Conservation (phyloP, 2,888 invertebrate species). For the Xestia c-nigrum region DNA sequence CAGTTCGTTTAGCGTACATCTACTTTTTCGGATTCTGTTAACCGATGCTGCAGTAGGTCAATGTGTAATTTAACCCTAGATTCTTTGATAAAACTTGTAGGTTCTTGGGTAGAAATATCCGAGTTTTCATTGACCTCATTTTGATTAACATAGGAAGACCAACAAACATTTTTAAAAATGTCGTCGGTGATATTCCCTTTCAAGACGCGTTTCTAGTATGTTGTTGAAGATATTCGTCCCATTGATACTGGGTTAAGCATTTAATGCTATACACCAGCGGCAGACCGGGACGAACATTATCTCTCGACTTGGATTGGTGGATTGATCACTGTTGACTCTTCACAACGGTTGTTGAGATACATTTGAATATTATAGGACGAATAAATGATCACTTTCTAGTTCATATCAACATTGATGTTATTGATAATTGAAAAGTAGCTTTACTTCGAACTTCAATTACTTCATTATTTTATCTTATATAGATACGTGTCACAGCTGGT, state of each 20-base stretch:
- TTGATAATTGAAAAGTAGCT: background rate
- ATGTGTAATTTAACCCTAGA: background rate
- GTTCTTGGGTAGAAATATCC: background rate
- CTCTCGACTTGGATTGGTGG: slow-evolving; percentile 77
- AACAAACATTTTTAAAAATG: background rate
- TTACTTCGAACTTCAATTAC: background rate
- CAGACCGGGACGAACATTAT: slow-evolving; percentile 86
- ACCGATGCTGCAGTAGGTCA: background rate
- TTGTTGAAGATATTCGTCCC: slow-evolving; percentile 73
- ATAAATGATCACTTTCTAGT: background rate
- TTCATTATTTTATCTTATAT: background rate
- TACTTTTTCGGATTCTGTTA: no score
- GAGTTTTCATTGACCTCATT: background rate
- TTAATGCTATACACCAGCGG: slow-evolving; percentile 84
- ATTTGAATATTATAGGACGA: slow-evolving; percentile 42
- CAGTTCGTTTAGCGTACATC: no score
- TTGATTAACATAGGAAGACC: background rate
- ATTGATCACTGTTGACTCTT: slow-evolving; percentile 73
- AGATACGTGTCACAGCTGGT: no score
- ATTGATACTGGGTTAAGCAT: slow-evolving; percentile 86
- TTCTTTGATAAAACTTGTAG: background rate
- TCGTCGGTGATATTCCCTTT: background rate
- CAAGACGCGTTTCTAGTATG: background rate
- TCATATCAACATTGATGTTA: background rate
- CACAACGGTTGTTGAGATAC: slow-evolving; percentile 79